Conservation (phyloP, 2,888 invertebrate genomes). For the Orthosia gracilis region DNA sequence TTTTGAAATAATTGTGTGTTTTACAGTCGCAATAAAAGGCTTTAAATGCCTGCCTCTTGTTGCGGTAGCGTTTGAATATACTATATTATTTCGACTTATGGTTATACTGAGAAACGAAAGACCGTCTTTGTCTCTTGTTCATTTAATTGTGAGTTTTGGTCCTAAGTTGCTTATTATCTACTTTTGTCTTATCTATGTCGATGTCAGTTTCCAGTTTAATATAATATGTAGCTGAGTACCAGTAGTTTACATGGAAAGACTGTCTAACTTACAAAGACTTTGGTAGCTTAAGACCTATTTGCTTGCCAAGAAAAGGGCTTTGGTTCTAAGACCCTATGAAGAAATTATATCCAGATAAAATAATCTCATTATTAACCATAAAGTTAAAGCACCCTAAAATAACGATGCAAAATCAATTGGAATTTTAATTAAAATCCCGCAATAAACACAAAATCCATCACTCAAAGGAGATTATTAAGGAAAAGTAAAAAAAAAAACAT, state of each 20-base stretch:
- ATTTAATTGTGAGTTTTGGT: neutral
- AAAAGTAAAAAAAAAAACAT: slow-evolving; percentile 60
- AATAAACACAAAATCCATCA: slow-evolving; percentile 62
- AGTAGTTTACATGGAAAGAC: too few species aligned
- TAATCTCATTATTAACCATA: neutral
- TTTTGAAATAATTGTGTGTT: neutral
- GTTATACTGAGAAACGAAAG: too few species aligned
- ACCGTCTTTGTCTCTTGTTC: neutral
- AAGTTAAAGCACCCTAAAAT: neutral
- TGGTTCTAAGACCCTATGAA: too few species aligned
- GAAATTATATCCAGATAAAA: too few species aligned
- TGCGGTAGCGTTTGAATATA: neutral
- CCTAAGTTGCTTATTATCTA: too few species aligned
- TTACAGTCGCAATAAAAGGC: neutral
- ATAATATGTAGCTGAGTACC: too few species aligned
- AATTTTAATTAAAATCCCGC: slow-evolving; percentile 37
- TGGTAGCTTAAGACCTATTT: too few species aligned
- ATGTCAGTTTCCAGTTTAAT: too few species aligned
- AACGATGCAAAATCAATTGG: neutral
- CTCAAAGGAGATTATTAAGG: slow-evolving; percentile 63
- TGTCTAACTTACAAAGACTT: too few species aligned
- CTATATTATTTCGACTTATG: neutral
- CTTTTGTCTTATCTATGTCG: too few species aligned
- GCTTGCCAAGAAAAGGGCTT: too few species aligned
- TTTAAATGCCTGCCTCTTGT: neutral